Evolutionary conservation across 2,797 vertebrate genomes (phyloP).

Genomic region (Sciurus vulgaris): DNA sequence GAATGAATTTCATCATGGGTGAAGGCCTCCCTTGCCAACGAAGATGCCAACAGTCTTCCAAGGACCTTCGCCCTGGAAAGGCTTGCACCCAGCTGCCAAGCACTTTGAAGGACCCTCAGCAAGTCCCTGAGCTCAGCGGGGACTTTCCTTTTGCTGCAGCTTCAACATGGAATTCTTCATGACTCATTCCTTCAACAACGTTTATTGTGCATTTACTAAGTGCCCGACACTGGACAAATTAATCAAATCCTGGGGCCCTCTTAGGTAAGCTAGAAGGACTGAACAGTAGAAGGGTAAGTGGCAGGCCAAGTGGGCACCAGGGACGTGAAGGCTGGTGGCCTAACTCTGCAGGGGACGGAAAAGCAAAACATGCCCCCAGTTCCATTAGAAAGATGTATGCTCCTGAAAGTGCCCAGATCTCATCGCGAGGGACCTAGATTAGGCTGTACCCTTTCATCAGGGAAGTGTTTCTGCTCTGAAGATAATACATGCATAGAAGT

Average conservation of each 20-base stretch:
- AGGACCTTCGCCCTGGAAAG: too few species aligned
- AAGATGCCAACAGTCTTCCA: neutral
- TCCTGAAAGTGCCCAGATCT: neutral
- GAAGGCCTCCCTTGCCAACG: fast-evolving
- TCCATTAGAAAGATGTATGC: neutral
- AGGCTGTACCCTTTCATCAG: neutral
- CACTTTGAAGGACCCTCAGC: neutral
- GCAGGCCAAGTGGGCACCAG: neutral
- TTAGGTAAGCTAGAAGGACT: neutral
- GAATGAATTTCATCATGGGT: neutral
- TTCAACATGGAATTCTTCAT: neutral
- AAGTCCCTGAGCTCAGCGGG: neutral
- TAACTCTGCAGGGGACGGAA: neutral
- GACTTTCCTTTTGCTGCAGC: neutral
- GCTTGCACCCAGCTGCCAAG: neutral
- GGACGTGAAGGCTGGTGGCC: neutral
- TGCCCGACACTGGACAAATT: neutral
- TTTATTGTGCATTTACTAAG: neutral
- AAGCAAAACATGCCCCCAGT: neutral
- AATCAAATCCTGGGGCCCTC: neutral
- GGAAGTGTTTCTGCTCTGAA: neutral
- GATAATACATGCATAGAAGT: neutral
- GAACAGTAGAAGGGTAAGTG: neutral
- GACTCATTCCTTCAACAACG: neutral
- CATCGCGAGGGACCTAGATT: neutral